Evolutionary conservation across 2,888 invertebrate genomes (phyloP).

Genomic region (Oscheius myriophilus): DNA sequence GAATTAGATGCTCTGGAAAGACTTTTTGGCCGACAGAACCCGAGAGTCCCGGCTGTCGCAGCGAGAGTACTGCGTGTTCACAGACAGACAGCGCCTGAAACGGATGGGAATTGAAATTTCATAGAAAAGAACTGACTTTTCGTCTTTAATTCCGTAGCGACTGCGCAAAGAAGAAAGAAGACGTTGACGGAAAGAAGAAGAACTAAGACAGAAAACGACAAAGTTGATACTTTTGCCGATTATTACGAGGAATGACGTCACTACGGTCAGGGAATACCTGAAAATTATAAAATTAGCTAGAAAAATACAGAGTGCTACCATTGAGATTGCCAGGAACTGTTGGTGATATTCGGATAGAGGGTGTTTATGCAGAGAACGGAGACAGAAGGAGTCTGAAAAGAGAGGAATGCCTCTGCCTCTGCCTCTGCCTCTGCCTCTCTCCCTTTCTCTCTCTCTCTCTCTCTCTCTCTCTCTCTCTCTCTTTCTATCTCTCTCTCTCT

Average conservation of each 20-base stretch:
- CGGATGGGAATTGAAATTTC: not conserved
- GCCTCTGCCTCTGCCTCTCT: slow-evolving; percentile 10
- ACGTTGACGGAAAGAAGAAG: slow-evolving; percentile 54
- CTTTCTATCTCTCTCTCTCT: slow-evolving; percentile 33
- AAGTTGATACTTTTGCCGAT: slow-evolving; percentile 65
- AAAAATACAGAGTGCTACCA: too few relatives aligned
- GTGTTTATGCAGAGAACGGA: slow-evolving; percentile 57
- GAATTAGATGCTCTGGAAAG: slow-evolving; percentile 46
- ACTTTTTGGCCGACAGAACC: slow-evolving; percentile 50
- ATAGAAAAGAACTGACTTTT: slow-evolving; percentile 27
- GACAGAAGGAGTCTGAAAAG: slow-evolving; percentile 56
- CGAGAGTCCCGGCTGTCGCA: slow-evolving; percentile 48
- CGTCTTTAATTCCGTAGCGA: slow-evolving; percentile 41
- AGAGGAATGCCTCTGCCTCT: too few relatives aligned
- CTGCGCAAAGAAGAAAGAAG: slow-evolving; percentile 36
- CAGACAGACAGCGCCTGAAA: slow-evolving; percentile 42
- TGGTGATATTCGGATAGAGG: slow-evolving; percentile 22
- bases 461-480: not conserved
- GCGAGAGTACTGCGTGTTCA: slow-evolving; percentile 44
- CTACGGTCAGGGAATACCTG: slow-evolving; percentile 47
- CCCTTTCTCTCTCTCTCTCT: not conserved
- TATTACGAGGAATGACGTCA: slow-evolving; percentile 57
- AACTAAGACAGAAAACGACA: slow-evolving; percentile 62
- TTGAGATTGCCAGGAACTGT: slow-evolving; percentile 23
- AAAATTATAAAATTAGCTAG: too few relatives aligned